Conservation (phyloP, 1,140 invertebrate genomes). For the Monochamus saltuarius region DNA sequence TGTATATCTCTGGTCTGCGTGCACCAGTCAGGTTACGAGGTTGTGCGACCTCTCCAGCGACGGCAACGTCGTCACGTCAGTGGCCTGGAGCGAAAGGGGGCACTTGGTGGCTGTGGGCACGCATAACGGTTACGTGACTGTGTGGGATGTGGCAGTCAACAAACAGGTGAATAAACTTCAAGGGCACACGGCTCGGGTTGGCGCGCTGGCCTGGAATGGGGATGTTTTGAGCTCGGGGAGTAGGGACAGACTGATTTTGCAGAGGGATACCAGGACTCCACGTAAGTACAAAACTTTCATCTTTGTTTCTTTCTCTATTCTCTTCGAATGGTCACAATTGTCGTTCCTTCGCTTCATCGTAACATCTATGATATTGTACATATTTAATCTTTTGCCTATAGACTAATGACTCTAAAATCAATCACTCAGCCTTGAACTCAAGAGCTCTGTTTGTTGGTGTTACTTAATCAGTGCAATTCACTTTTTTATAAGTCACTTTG, state of each 20-base stretch:
- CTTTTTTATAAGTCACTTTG: too few relatives aligned
- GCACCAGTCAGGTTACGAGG: slow-evolving; percentile 96
- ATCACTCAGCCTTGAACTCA: too few relatives aligned
- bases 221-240: slow-evolving; percentile 96
- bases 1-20: slow-evolving; percentile 99
- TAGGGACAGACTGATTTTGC: slow-evolving; percentile 90
- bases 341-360: too few relatives aligned
- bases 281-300: slow-evolving; percentile 52
- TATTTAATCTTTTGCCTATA: too few relatives aligned
- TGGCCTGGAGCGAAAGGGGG: slow-evolving; percentile 98
- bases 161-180: slow-evolving; percentile 91
- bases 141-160: slow-evolving; percentile 96
- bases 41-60: slow-evolving; percentile 94
- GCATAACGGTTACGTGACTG: slow-evolving; percentile 93
- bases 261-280: slow-evolving; percentile 91
- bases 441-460: too few relatives aligned
- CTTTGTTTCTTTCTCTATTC: not conserved
- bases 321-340: too few relatives aligned
- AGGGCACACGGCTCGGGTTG: slow-evolving; percentile 90
- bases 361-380: too few relatives aligned
- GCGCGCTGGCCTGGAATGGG: slow-evolving; percentile 97
- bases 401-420: too few relatives aligned
- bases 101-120: slow-evolving; percentile 97
- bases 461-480: too few relatives aligned
- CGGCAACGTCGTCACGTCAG: slow-evolving; percentile 95